A percentile compares a stretch with the other conserved stretches of the same genome.
phyloP scores from a whole-genome alignment of 2,113 vertebrate species.

The Cyprinodon variegatus region DNA sequence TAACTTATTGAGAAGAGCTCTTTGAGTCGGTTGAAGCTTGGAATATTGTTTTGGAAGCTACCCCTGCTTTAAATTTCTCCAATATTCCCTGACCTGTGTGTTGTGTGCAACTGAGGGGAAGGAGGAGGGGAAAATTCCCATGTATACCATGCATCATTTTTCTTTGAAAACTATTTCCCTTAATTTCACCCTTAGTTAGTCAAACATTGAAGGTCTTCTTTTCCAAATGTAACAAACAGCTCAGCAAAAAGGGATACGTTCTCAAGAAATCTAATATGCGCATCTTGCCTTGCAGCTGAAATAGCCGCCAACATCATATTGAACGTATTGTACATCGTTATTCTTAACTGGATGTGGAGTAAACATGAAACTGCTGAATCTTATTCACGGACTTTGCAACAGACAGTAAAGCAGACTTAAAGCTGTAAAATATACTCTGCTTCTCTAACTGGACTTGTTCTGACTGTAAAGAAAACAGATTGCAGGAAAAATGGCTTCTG shows the following conservation, averaged over 20 bases:
- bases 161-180: neutral
- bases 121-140: too few relatives aligned
- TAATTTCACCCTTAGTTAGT: neutral
- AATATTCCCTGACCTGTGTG: too few relatives aligned
- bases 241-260: neutral
- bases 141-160: neutral
- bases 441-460: conserved; percentile 7
- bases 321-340: conserved; percentile 23
- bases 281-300: neutral
- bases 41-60: too few relatives aligned
- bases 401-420: neutral
- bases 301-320: neutral
- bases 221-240: too few relatives aligned
- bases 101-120: too few relatives aligned
- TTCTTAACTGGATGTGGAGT: conserved; percentile 23
- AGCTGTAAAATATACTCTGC: neutral
- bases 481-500: conserved; percentile 33
- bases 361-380: conserved; percentile 6
- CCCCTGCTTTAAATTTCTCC: too few relatives aligned
- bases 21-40: too few relatives aligned
- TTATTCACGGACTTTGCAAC: conserved; percentile 3
- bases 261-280: neutral
- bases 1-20: too few relatives aligned
- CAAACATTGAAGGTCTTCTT: neutral
- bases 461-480: neutral